Conservation (phyloP, 2,888 invertebrate species). For the Ditula angustiorana region DNA sequence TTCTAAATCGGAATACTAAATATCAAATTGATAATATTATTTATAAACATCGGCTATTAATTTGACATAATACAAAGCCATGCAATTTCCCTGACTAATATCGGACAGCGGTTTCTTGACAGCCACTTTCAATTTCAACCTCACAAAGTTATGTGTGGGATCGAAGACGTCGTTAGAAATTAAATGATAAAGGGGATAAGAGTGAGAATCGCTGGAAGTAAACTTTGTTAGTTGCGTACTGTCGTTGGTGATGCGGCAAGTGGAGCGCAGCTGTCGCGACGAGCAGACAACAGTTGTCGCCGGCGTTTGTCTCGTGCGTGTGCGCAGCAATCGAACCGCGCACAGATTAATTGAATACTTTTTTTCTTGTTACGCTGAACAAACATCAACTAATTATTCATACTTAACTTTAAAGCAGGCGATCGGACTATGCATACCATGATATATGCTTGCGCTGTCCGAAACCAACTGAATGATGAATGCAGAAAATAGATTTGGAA, state of each 20-base stretch:
- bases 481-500: background rate
- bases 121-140: constrained; percentile 69
- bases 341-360: constrained; percentile 36
- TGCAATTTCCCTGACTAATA: constrained; percentile 72
- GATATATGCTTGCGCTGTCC: background rate
- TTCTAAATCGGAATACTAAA: constrained; percentile 48
- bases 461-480: background rate
- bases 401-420: constrained; percentile 11
- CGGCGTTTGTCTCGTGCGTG: constrained; percentile 72
- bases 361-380: constrained; percentile 34
- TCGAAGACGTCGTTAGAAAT: constrained; percentile 51
- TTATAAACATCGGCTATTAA: constrained; percentile 65
- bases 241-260: constrained; percentile 55
- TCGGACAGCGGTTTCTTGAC: constrained; percentile 68
- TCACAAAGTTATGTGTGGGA: constrained; percentile 47
- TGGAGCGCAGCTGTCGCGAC: constrained; percentile 81
- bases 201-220: constrained; percentile 50
- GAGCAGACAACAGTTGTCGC: constrained; percentile 82
- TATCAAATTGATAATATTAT: constrained; percentile 56
- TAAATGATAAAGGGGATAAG: constrained; percentile 50
- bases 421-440: constrained; percentile 1
- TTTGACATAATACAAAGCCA: constrained; percentile 66
- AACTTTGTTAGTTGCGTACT: constrained; percentile 43
- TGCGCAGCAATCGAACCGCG: constrained; percentile 53
- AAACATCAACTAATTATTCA: constrained; percentile 33